Conservation (phyloP, 2,888 invertebrate species). For the Temnothorax unifasciatus region DNA sequence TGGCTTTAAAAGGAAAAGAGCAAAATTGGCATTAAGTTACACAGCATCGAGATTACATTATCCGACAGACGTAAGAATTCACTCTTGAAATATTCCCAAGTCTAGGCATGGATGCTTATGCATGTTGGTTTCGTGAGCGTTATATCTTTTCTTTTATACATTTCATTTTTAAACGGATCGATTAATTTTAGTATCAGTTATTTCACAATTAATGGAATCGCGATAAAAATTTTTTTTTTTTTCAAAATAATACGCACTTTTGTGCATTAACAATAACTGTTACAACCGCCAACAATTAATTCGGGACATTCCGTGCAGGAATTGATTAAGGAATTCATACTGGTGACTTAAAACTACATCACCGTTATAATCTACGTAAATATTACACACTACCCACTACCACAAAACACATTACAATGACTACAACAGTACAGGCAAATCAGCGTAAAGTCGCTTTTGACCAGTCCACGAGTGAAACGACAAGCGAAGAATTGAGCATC, state of each 20-base stretch:
- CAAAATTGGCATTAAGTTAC: conserved; percentile 1
- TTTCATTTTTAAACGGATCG: background rate
- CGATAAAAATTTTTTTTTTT: background rate
- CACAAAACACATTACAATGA: conserved; percentile 42
- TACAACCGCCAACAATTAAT: conserved; percentile 1
- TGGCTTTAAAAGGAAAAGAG: conserved; percentile 7
- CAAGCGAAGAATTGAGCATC: conserved; percentile 59
- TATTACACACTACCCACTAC: conserved; percentile 57
- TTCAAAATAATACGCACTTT: background rate
- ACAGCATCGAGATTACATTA: conserved; percentile 32
- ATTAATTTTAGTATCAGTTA: conserved; percentile 19
- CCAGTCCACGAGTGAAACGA: conserved; percentile 19
- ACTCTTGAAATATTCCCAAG: conserved; percentile 1
- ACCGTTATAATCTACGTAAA: conserved; percentile 46
- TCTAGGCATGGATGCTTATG: conserved; percentile 19
- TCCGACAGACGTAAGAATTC: conserved; percentile 10
- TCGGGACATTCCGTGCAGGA: conserved; percentile 10
- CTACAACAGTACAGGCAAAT: conserved; percentile 14
- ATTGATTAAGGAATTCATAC: conserved; percentile 39
- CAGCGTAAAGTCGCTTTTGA: conserved; percentile 4
- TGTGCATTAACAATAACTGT: background rate
- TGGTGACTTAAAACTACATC: conserved; percentile 7
- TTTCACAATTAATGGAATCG: background rate
- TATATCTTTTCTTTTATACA: conserved; percentile 4
- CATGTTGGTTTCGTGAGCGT: background rate